Evolutionary conservation across 2,888 invertebrate species (phyloP).

Genomic region (Acanthosepion pharaonis): DNA sequence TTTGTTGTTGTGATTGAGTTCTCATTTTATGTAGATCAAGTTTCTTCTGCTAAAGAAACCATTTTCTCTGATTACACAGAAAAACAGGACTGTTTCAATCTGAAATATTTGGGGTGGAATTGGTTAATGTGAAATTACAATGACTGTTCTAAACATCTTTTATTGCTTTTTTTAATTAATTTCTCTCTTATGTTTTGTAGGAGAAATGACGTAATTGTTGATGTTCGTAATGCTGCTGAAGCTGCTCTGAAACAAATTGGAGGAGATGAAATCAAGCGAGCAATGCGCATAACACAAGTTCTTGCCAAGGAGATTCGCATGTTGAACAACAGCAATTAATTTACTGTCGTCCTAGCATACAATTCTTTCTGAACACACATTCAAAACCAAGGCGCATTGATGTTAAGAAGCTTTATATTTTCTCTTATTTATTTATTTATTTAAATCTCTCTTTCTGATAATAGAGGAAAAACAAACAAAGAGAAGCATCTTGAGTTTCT

Average conservation of each 20-base stretch:
- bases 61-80: no score
- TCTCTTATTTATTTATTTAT: neutral
- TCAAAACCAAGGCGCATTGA: neutral
- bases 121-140: no score
- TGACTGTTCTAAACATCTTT: neutral
- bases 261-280: conserved; percentile 67
- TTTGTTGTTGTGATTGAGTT: no score
- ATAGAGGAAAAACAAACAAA: neutral
- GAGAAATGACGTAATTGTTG: conserved; percentile 70
- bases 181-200: conserved; percentile 55
- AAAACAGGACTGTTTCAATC: no score
- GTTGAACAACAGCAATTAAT: neutral
- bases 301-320: conserved; percentile 65
- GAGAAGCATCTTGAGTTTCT: neutral
- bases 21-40: no score
- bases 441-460: neutral
- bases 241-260: conserved; percentile 69
- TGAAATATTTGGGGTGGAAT: no score
- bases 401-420: neutral
- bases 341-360: neutral
- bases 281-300: conserved; percentile 69
- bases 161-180: neutral
- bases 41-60: no score
- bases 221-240: conserved; percentile 66
- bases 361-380: conserved; percentile 20